A percentile compares a stretch with the other conserved stretches of the same genome.
These are phyloP conservation scores for Drosophila tanythrix DNA, from an alignment of 2,888 invertebrate genomes.

Conservation along the genomic window DNA sequence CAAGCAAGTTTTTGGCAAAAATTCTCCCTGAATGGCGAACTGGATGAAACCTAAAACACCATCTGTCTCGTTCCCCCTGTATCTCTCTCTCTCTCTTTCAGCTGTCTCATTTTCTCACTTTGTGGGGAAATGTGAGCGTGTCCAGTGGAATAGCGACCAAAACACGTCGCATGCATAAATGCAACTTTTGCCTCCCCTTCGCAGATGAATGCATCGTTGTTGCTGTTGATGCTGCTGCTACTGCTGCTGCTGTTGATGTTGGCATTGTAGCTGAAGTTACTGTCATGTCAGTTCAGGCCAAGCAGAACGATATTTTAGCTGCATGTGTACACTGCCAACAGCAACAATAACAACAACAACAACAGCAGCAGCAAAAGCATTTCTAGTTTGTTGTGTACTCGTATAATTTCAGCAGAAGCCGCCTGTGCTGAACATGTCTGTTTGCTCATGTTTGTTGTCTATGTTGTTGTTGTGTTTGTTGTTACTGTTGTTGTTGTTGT, in stretches of 20 bases:
- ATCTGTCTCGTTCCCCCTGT: not conserved
- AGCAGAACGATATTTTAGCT: constrained; percentile 74
- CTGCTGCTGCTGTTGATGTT: constrained; percentile 41
- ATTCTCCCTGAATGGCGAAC: constrained; percentile 22
- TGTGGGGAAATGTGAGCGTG: constrained; percentile 43
- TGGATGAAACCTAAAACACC: constrained; percentile 9
- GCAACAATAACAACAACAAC: constrained; percentile 27
- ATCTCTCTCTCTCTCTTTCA: not conserved
- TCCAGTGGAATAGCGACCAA: constrained; percentile 41
- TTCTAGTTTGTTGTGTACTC: constrained; percentile 40
- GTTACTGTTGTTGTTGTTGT: constrained; percentile 50
- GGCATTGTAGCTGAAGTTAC: constrained; percentile 56
- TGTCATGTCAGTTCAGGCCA: constrained; percentile 72
- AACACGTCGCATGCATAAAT: constrained; percentile 68
- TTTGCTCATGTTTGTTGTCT: constrained; percentile 47
- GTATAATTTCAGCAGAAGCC: constrained; percentile 50
- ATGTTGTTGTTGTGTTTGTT: constrained; percentile 6
- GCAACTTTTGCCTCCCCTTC: constrained; percentile 52
- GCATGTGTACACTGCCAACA: constrained; percentile 57
- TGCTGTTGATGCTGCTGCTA: constrained; percentile 23
- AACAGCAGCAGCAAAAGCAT: constrained; percentile 1
- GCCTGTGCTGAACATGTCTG: constrained; percentile 45
- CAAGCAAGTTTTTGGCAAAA: constrained; percentile 1
- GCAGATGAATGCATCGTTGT: constrained; percentile 59
- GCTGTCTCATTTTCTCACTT: not conserved